These are phyloP conservation scores for Abrostola triplasia DNA, from an alignment of 2,888 invertebrate species.

Conservation along the genomic window DNA sequence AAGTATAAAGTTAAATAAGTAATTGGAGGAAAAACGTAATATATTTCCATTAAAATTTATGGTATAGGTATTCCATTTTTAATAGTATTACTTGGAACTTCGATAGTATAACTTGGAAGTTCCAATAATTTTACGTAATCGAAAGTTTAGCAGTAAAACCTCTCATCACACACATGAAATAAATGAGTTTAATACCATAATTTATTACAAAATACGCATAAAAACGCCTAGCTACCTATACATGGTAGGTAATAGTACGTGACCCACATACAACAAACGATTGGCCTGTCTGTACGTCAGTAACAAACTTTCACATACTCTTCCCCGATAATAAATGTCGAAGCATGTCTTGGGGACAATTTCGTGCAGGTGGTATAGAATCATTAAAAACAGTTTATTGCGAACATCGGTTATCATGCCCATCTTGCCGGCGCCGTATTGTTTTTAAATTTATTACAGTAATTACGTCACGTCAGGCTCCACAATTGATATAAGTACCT, in stretches of 20 bases:
- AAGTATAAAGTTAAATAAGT: too few relatives aligned
- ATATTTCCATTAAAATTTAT: too few relatives aligned
- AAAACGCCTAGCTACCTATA: not conserved
- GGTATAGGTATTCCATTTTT: too few relatives aligned
- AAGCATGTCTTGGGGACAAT: slow-evolving; percentile 59
- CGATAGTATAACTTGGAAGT: too few relatives aligned
- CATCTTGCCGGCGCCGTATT: slow-evolving; percentile 77
- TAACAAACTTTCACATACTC: slow-evolving; percentile 30
- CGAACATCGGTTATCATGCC: slow-evolving; percentile 73
- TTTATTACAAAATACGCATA: too few relatives aligned
- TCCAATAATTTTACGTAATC: too few relatives aligned
- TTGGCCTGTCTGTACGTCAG: not conserved
- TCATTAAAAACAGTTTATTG: slow-evolving; percentile 79
- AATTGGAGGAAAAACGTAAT: too few relatives aligned
- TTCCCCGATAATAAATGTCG: slow-evolving; percentile 42
- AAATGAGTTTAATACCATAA: too few relatives aligned
- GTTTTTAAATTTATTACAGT: slow-evolving; percentile 81
- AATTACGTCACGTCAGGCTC: slow-evolving; percentile 73
- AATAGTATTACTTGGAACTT: too few relatives aligned
- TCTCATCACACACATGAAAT: too few relatives aligned
- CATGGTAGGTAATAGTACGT: not conserved
- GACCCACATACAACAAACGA: not conserved
- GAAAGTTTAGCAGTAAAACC: too few relatives aligned
- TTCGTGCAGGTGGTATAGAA: slow-evolving; percentile 74
- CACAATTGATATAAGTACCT: slow-evolving; percentile 61